Conservation (phyloP, 2,113 vertebrate species). For the Hyla sarda region DNA sequence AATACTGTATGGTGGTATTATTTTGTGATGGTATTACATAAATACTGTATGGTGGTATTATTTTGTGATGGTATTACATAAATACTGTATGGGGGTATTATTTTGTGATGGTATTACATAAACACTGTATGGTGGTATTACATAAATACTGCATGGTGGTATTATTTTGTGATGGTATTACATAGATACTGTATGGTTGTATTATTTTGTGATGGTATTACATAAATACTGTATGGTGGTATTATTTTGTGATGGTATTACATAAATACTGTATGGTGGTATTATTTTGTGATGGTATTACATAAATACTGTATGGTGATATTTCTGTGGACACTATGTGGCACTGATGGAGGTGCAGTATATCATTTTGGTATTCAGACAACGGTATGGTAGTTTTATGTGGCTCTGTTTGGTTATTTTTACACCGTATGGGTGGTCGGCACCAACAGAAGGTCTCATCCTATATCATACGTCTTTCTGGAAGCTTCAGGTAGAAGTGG, state of each 20-base stretch:
- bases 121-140: background rate
- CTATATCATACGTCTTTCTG: too few relatives aligned
- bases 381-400: background rate
- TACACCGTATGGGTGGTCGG: background rate
- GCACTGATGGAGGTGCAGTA: too few relatives aligned
- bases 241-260: too few relatives aligned
- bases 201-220: background rate
- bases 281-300: background rate
- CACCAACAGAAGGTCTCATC: too few relatives aligned
- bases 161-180: background rate
- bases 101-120: background rate
- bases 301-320: background rate
- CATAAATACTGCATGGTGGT: background rate
- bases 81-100: background rate
- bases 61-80: too few relatives aligned
- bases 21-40: background rate
- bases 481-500: background rate
- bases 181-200: too few relatives aligned
- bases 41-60: background rate
- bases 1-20: too few relatives aligned
- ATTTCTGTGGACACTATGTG: background rate
- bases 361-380: too few relatives aligned
- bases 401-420: background rate
- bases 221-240: background rate
- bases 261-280: too few relatives aligned